phyloP scores from a whole-genome alignment of 2,888 invertebrate species.

The Pandemis cinnamomeana region DNA sequence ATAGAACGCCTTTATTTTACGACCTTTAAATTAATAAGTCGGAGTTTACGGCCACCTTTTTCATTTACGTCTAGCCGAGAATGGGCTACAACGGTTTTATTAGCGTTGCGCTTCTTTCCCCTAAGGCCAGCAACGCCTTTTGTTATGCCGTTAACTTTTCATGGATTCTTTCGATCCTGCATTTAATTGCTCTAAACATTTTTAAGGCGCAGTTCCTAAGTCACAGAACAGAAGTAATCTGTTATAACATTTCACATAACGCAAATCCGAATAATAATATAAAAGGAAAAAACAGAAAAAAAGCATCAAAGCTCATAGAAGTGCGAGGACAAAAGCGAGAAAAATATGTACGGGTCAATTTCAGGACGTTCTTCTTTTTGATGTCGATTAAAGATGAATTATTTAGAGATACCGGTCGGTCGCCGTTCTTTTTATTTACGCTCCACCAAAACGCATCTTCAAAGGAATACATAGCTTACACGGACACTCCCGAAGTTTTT shows the following conservation, averaged over 20 bases:
- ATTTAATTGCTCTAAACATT: conserved; percentile 19
- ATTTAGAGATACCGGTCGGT: background rate
- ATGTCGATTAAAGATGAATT: conserved; percentile 17
- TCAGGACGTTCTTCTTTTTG: background rate
- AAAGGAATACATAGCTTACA: conserved; percentile 22
- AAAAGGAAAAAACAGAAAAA: background rate
- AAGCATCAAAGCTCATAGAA: conserved; percentile 6
- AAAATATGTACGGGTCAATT: conserved; percentile 10
- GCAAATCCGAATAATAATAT: background rate
- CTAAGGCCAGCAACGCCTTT: conserved; percentile 5
- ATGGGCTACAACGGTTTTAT: conserved; percentile 31
- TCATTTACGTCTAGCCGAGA: conserved; percentile 35
- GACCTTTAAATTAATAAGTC: conserved; percentile 52
- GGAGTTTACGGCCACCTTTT: conserved; percentile 45
- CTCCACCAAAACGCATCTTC: conserved; percentile 20
- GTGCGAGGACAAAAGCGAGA: conserved; percentile 1
- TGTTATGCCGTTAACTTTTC: conserved; percentile 23
- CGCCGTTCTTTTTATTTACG: background rate
- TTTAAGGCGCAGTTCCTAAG: background rate
- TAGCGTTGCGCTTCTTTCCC: conserved; percentile 15
- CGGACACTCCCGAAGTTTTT: conserved; percentile 23
- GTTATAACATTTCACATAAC: background rate
- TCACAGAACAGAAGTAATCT: background rate
- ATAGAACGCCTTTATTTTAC: conserved; percentile 46
- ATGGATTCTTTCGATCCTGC: background rate